A percentile compares a stretch with the other conserved stretches of the same genome.
Evolutionary conservation across 2,888 invertebrate species (phyloP).

Genomic region (Dolichomitus sp.): DNA sequence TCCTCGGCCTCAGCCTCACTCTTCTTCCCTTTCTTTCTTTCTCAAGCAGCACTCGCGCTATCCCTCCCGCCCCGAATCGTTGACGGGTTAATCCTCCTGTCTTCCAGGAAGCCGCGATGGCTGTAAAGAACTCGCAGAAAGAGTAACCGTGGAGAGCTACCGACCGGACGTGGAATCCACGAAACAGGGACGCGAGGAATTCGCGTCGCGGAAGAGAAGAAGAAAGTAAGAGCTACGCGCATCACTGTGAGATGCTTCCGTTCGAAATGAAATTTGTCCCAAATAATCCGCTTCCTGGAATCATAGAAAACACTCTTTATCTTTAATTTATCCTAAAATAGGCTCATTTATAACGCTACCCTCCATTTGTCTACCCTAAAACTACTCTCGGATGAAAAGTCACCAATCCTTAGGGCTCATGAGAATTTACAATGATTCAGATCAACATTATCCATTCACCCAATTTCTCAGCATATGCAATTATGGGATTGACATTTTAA

Average conservation of each 20-base stretch:
- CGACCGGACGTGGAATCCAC: conserved; percentile 62
- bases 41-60: conserved; percentile 26
- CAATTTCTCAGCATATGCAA: too few species aligned
- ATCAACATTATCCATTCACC: too few species aligned
- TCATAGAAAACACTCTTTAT: background rate
- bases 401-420: background rate
- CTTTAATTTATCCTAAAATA: background rate
- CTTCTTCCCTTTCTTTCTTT: conserved; percentile 39
- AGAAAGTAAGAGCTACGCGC: conserved; percentile 30
- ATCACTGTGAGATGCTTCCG: background rate
- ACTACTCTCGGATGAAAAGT: too few species aligned
- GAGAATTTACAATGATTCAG: background rate
- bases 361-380: too few species aligned
- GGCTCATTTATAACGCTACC: background rate
- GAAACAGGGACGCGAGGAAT: conserved; percentile 58
- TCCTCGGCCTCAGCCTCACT: conserved; percentile 31
- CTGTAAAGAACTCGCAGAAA: conserved; percentile 58
- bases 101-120: conserved; percentile 79
- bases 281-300: conserved; percentile 4
- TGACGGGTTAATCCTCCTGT: conserved; percentile 84
- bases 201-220: conserved; percentile 27
- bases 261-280: background rate
- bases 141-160: conserved; percentile 7
- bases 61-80: conserved; percentile 76
- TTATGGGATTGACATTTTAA: too few species aligned